Percentiles rank a stretch among this genome's conserved stretches.
Conservation (phyloP, 2,797 vertebrate genomes). For the Eulemur albifrons region DNA sequence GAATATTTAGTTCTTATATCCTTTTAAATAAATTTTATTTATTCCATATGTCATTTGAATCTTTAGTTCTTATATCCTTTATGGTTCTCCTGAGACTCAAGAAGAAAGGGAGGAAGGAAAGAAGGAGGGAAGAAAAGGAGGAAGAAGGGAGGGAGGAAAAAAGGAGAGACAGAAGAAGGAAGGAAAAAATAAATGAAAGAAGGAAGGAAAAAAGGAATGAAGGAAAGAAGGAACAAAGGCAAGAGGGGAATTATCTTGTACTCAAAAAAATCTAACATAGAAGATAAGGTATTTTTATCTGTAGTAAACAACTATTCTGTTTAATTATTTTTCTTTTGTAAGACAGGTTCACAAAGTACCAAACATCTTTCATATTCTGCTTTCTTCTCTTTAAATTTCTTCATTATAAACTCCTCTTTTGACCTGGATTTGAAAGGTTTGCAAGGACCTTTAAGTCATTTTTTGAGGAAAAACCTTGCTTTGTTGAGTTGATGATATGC, state of each 20-base stretch:
- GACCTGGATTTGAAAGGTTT: not conserved
- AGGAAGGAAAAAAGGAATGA: too few relatives aligned
- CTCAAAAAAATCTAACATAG: not conserved
- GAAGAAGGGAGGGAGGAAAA: not conserved
- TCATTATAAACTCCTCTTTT: not conserved
- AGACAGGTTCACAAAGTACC: not conserved
- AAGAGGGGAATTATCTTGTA: not conserved
- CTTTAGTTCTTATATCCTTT: not conserved
- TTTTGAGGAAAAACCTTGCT: not conserved
- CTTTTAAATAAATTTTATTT: too few relatives aligned
- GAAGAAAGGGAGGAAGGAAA: not conserved
- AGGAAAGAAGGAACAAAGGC: not conserved
- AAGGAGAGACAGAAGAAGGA: not conserved
- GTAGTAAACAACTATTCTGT: not conserved
- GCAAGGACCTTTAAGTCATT: not conserved
- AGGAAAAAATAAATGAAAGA: accelerated
- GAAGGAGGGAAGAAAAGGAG: not conserved
- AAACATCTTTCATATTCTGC: not conserved
- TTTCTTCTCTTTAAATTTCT: not conserved
- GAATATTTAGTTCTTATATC: not conserved
- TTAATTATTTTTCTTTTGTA: not conserved
- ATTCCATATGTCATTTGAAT: too few relatives aligned
- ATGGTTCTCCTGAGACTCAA: not conserved
- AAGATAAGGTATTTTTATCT: not conserved
- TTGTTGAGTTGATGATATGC: not conserved